These are phyloP conservation scores for Parasteatoda lunata DNA, from an alignment of 2,888 invertebrate genomes.

Conservation along the genomic window DNA sequence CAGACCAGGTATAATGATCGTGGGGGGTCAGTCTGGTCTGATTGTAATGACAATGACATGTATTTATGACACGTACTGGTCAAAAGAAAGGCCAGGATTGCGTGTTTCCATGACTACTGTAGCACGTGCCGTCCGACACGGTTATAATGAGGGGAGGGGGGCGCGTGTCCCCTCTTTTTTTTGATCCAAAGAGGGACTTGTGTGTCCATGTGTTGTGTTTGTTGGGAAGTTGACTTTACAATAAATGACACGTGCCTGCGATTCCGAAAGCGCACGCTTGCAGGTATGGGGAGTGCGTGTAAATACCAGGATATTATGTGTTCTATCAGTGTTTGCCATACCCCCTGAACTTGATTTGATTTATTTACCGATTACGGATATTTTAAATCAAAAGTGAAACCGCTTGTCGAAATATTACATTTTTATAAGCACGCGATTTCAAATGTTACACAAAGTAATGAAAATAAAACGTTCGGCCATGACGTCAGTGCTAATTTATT, in stretches of 20 bases:
- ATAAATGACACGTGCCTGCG: slow-evolving; percentile 47
- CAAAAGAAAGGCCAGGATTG: slow-evolving; percentile 9
- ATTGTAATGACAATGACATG: slow-evolving; percentile 30
- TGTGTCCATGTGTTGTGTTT: slow-evolving; percentile 23
- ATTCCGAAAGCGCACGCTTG: slow-evolving; percentile 40
- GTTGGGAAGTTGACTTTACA: slow-evolving; percentile 22
- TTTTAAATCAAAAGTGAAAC: too few species aligned
- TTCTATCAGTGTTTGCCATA: neutral
- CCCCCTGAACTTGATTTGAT: too few species aligned
- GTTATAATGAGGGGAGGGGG: slow-evolving; percentile 54
- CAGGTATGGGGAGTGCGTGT: neutral
- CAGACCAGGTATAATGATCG: slow-evolving; percentile 6
- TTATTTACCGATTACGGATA: too few species aligned
- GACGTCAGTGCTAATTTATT: too few species aligned
- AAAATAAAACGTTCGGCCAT: too few species aligned
- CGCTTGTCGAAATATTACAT: too few species aligned
- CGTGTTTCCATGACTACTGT: slow-evolving; percentile 62
- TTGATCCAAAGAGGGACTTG: neutral
- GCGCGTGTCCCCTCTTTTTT: slow-evolving; percentile 26
- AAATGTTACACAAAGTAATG: too few species aligned
- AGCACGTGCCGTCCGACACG: slow-evolving; percentile 62
- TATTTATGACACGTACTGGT: slow-evolving; percentile 47
- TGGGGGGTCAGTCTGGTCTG: neutral
- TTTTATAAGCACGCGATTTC: too few species aligned
- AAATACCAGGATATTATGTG: slow-evolving; percentile 19